A percentile compares a stretch with the other conserved stretches of the same genome.
Conservation (phyloP, 2,888 invertebrate genomes). For the Meiosimyza platycephala region DNA sequence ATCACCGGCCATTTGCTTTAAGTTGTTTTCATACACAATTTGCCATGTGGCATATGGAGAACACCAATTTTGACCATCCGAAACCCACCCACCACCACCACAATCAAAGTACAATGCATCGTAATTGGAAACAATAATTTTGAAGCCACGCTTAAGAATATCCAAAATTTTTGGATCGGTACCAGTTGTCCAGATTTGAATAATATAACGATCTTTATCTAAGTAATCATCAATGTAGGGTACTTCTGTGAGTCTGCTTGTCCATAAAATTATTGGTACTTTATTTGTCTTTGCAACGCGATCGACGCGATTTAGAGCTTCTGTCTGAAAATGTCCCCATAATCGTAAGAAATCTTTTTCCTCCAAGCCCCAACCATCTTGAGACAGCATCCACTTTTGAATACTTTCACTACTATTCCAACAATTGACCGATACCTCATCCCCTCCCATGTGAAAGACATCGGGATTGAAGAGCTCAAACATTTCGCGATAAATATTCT, state of each 20-base stretch:
- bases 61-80: slow-evolving; percentile 87
- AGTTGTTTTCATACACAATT: slow-evolving; percentile 83
- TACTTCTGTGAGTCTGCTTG: slow-evolving; percentile 79
- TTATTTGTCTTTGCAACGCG: slow-evolving; percentile 66
- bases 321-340: slow-evolving; percentile 80
- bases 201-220: slow-evolving; percentile 80
- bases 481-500: slow-evolving; percentile 82
- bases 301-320: slow-evolving; percentile 62
- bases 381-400: slow-evolving; percentile 74
- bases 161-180: slow-evolving; percentile 74
- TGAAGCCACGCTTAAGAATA: slow-evolving; percentile 78
- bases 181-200: slow-evolving; percentile 83
- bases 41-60: slow-evolving; percentile 93
- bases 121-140: slow-evolving; percentile 85
- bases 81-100: slow-evolving; percentile 86
- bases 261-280: slow-evolving; percentile 81
- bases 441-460: slow-evolving; percentile 90
- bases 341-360: slow-evolving; percentile 74
- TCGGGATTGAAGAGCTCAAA: slow-evolving; percentile 72
- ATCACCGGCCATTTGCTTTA: slow-evolving; percentile 71
- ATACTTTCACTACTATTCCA: slow-evolving; percentile 82
- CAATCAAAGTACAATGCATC: slow-evolving; percentile 89
- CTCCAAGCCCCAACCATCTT: slow-evolving; percentile 73
- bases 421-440: slow-evolving; percentile 77
- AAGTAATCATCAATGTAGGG: slow-evolving; percentile 75